Base-by-base conservation (phyloP, 2,797 vertebrate genomes). In the Garrulus glandarius region DNA sequence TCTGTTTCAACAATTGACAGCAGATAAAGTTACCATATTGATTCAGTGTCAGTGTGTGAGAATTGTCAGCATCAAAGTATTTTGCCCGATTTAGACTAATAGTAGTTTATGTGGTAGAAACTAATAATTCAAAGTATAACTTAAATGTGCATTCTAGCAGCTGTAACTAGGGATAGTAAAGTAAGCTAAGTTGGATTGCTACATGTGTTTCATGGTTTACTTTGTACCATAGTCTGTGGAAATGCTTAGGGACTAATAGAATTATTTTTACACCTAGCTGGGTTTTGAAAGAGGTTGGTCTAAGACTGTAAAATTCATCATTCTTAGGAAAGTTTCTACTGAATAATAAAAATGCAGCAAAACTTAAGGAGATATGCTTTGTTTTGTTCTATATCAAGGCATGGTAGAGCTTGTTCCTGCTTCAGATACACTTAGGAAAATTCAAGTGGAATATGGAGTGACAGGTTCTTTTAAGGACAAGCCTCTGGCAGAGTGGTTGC, bases 381-480 rank as follows among this genome's bases (percentile, higher is more conserved):
- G 10, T 78, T 78, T 8, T 86, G 43, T 97, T 97, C 74, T 84
- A 11, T n/a, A 63, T 96, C 75, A 95, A 99, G 99, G 99, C 46
- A 99, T 99, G 99, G 99, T 99, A 95, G 99, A 99, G 95, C 98
- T 99, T 95, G 99, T 99, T 90, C 99, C 99, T 39, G 98, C 98
- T 81, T 99, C 99, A 17, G 99, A 99, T 85, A 99, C 99, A 0
- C 98, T 99, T 84, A 98, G 99, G 89, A 99, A 99, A 98, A 99
- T 99, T 97, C 99, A 99, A 98, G 99, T 99, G 95, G 99, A 99
- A 95, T 99, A 99, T 70, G 99, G 99, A 44, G 98, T 99, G 87
- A 99, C 99, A 1, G 99, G 99, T 49, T 99, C 99, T 88, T 99
- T 99, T 95, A 99, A 99, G 96, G 99, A 99, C 97, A 99, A 99